Evolutionary conservation across 2,113 vertebrate species (phyloP), one percentile per base, ranked within the genome.

Genomic region (Neogale vison): DNA sequence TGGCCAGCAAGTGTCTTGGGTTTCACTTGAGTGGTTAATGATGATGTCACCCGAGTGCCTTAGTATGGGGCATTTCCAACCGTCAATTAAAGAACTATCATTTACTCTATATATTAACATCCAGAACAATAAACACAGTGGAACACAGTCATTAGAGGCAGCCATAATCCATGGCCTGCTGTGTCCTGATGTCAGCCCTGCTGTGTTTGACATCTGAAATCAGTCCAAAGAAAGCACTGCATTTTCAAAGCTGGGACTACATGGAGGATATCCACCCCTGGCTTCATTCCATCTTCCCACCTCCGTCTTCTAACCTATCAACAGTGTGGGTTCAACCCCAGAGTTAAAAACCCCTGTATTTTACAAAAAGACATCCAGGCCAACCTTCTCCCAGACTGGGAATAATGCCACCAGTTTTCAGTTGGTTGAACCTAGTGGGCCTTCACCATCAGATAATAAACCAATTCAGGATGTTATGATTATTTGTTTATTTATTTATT

Each of bases 21-120:
- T 95, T 97, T 98, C 97, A 95, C 36, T 96, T 42, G 61, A 96
- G 94, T 98, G 93, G 97, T 96, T 98, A 98, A 97, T 88, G 97
- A 97, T 90, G 65, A 98, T 97, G 97, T 98, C 93, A 95, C 96
- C 63, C 57, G 39, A 97, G 98, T 34, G 13, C 12, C 88, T 98
- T 92, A 96, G 55, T 24, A 81, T 84, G 95, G 77, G 95, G 12
- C 92, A 92, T 95, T 98, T 98, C 97, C 12, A 98, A 97, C 96
- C 86, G 98, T 98, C 96, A 98, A 97, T 98, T 98, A 96, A 95
- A 86, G 72, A 59, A 71, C 98, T 98, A 69, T 98, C 74, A 99
- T 99, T 98, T 99, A 96, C 98, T 98, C 98, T 98, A 98, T 98
- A 98, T 98, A 98, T 98, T 98, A 99, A 98, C 98, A 98, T 98